A percentile compares a stretch with the other conserved stretches of the same genome.
These are phyloP conservation scores for Trisateles emortualis DNA, from an alignment of 2,888 invertebrate genomes.

Conservation along the genomic window DNA sequence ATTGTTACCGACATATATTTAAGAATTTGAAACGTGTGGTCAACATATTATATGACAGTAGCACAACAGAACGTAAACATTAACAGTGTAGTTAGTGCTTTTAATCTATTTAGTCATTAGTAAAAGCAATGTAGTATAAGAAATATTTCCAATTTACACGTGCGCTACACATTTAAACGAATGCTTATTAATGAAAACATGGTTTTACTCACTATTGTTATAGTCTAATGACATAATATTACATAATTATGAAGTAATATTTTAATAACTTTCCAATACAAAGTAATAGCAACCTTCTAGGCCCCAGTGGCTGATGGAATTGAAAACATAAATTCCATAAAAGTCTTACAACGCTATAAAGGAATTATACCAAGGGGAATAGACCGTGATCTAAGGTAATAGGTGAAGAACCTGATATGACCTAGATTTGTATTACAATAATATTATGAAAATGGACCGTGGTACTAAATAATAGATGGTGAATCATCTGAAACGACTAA, in stretches of 20 bases:
- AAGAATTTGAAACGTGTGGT: not conserved
- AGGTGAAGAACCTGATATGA: not conserved
- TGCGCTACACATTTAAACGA: not conserved
- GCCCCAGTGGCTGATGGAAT: not conserved
- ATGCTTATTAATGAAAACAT: not conserved
- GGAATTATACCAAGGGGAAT: not conserved
- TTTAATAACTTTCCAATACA: not conserved
- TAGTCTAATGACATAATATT: not conserved
- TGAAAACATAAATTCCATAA: not conserved
- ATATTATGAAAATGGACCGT: no score
- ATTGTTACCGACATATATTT: no score
- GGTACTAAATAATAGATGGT: no score
- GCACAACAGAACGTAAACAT: not conserved
- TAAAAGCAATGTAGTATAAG: not conserved
- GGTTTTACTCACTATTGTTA: not conserved
- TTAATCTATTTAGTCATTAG: not conserved
- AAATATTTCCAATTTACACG: not conserved
- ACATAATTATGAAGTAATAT: not conserved
- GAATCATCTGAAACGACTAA: no score
- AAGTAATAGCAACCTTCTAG: not conserved
- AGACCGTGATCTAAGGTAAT: not conserved
- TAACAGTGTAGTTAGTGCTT: not conserved
- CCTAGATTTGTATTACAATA: no score
- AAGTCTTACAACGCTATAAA: not conserved
- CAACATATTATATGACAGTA: not conserved